Percentiles rank a stretch among this genome's conserved stretches.
These are phyloP conservation scores for Eleginops maclovinus DNA, from an alignment of 2,113 vertebrate genomes.

Conservation along the genomic window DNA sequence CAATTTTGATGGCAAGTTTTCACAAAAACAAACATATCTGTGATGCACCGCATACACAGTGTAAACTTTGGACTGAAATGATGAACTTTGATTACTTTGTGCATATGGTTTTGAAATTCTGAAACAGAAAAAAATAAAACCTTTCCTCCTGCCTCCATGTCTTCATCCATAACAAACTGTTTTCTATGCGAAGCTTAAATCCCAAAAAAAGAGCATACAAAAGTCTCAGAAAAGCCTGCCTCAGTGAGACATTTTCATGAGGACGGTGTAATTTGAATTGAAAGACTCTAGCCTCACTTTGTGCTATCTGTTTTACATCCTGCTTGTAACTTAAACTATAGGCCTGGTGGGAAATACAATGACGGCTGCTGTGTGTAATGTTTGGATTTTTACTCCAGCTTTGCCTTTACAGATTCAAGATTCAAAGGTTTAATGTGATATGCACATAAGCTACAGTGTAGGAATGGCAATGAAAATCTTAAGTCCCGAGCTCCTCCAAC, in stretches of 20 bases:
- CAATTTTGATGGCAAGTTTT: background rate
- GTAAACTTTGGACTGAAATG: background rate
- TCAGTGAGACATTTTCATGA: background rate
- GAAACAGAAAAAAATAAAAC: conserved; percentile 8
- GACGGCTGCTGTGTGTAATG: conserved; percentile 7
- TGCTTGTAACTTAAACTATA: conserved; percentile 23
- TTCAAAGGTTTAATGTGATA: too few species aligned
- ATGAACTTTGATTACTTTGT: too few species aligned
- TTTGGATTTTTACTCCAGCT: conserved; percentile 23
- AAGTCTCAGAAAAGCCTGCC: conserved; percentile 19
- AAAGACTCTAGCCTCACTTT: background rate
- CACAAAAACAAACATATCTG: background rate
- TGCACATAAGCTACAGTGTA: too few species aligned
- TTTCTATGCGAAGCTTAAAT: conserved; percentile 20
- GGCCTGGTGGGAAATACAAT: conserved; percentile 19
- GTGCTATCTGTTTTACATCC: conserved; percentile 23
- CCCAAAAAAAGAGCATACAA: conserved; percentile 25
- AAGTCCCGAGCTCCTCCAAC: too few species aligned
- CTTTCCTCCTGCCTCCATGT: background rate
- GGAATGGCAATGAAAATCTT: too few species aligned
- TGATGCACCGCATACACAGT: background rate
- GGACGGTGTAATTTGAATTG: conserved; percentile 13
- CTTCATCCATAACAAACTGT: background rate
- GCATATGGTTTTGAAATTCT: background rate
- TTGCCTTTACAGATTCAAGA: conserved; percentile 7